These are phyloP conservation scores for Ooceraea biroi DNA, from an alignment of 1,140 invertebrate species.

Conservation along the genomic window DNA sequence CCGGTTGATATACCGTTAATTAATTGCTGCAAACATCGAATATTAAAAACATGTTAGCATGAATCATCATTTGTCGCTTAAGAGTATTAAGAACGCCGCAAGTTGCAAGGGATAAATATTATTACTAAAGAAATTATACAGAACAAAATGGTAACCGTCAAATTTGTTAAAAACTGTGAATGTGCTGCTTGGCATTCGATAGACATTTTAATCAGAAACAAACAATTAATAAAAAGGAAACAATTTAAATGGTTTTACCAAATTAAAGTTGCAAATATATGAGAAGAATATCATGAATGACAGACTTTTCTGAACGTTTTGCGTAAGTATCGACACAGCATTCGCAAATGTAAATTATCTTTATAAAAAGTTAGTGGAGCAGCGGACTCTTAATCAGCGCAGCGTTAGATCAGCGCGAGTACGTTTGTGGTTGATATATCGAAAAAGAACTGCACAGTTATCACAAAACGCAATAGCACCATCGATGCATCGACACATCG, in stretches of 20 bases:
- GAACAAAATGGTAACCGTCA: background rate
- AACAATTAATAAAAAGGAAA: background rate
- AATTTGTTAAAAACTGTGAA: background rate
- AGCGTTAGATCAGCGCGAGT: constrained; percentile 6
- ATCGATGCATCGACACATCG: background rate
- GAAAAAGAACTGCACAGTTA: constrained; percentile 29
- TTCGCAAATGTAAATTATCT: constrained; percentile 14
- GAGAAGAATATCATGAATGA: background rate
- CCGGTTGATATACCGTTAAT: too few species aligned
- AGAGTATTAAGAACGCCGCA: background rate
- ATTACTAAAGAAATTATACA: constrained; percentile 1
- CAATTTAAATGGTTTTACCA: constrained; percentile 2
- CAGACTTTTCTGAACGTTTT: background rate
- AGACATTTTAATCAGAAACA: background rate
- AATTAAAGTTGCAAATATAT: constrained; percentile 12
- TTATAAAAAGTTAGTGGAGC: constrained; percentile 17
- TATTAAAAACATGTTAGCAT: constrained; percentile 18
- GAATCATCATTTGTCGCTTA: background rate
- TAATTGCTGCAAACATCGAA: background rate
- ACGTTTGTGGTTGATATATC: background rate
- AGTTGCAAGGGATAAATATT: background rate
- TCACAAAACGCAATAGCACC: constrained; percentile 7
- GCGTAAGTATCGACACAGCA: background rate
- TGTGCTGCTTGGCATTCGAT: background rate
- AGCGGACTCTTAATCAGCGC: background rate